Evolutionary conservation across 2,797 vertebrate species (phyloP), one percentile per base, ranked within the genome.

Genomic region (Myoxocephalus aenaeus): DNA sequence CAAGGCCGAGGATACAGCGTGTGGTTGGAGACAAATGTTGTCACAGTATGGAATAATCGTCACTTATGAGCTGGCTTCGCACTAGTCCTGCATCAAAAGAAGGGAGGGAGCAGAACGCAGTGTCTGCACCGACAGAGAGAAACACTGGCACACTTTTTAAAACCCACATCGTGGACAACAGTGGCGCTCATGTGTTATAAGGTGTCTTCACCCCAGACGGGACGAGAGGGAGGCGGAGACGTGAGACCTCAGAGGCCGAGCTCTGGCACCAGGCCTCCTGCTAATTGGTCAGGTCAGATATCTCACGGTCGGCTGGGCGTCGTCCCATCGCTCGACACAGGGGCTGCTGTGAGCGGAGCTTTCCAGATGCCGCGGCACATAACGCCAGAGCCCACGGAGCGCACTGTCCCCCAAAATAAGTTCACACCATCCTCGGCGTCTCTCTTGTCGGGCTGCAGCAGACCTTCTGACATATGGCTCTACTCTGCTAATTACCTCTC

Each of bases 271-370:
- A 75, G 89, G 89, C 91, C 93, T 93, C 93, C 91, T 92, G 92
- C 94, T 96, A 95, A 96, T 95, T 95, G 95, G 94, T 96, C 95
- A 94, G 93, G 93, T 96, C 92, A 92, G 90, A 96, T 96, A 93
- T 92, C 93, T 95, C 87, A 95, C 87, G 92, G 92, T 93, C 57
- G 93, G 89, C 87, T 82, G 91, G 90, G 86, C 89, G 81, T 89
- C 59, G 87, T 91, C 94, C 91, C 91, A 87, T 87, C 58, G 90
- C 86, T 85, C 77, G 57, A 87, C 89, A 80, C 86, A 68, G 68
- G 73, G 80, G 90, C 92, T 88, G 92, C 89, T 88, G 89, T 84
- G 87, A 86, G 85, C 69, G 38, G 81, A 87, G 86, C 83, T 65
- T 92, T 94, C 94, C 95, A 96, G 95, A 96, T 96, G 95, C 92